Evolutionary conservation across 2,113 vertebrate genomes (phyloP).

Genomic region (Salvelinus sp.): DNA sequence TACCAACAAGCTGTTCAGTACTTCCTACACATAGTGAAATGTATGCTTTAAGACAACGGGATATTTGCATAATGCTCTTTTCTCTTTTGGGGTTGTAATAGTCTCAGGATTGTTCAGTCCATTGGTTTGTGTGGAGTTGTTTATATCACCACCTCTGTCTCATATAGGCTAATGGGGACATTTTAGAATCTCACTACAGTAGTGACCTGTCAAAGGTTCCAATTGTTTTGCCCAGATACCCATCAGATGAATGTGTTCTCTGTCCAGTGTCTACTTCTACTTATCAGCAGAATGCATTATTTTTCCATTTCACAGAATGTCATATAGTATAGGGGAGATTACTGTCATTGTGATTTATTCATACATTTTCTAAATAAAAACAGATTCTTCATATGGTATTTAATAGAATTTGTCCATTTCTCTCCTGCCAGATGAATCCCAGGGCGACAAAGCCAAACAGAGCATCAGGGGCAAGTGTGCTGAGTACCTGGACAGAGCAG

Average conservation of each 20-base stretch:
- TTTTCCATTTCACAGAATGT: too few species aligned
- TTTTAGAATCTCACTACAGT: neutral
- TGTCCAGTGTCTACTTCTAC: too few species aligned
- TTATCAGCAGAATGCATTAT: neutral
- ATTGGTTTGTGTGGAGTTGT: neutral
- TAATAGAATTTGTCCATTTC: neutral
- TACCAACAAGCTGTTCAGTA: slow-evolving; percentile 95
- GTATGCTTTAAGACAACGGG: slow-evolving; percentile 70
- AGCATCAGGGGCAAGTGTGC: slow-evolving; percentile 90
- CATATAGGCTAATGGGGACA: neutral
- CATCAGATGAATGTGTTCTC: too few species aligned
- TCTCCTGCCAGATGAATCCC: slow-evolving; percentile 87
- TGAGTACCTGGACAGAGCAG: slow-evolving; percentile 94
- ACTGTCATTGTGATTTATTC: too few species aligned
- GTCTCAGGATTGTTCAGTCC: neutral
- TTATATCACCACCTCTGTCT: neutral
- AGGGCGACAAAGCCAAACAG: slow-evolving; percentile 90
- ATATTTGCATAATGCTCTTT: neutral
- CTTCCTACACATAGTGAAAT: slow-evolving; percentile 96
- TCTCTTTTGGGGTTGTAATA: neutral
- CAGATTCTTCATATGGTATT: too few species aligned
- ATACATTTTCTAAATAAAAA: too few species aligned
- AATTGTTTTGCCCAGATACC: too few species aligned
- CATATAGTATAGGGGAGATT: too few species aligned
- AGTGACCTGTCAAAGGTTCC: neutral